Percentiles rank a stretch among this genome's conserved stretches.
Conservation (phyloP, 2,113 vertebrate genomes). For the Ursus arctos region DNA sequence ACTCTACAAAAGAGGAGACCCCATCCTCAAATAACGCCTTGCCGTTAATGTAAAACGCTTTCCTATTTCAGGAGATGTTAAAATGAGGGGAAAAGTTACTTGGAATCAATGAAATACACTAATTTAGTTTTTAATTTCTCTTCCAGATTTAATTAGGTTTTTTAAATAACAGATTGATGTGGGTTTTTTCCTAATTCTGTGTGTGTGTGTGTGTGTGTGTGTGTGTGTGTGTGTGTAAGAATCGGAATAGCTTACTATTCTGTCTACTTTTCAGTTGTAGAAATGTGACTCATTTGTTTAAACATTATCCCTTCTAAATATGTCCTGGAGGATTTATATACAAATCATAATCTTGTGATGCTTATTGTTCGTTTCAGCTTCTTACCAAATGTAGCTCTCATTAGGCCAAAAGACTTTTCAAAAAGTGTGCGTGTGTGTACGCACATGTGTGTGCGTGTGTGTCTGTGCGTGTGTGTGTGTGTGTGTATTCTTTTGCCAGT, state of each 20-base stretch:
- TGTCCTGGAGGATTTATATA: background rate
- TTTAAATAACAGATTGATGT: background rate
- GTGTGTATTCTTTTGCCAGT: background rate
- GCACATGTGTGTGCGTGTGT: background rate
- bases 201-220: conserved; percentile 33
- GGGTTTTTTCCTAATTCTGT: background rate
- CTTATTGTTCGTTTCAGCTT: conserved; percentile 53
- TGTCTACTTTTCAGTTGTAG: background rate
- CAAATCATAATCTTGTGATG: background rate
- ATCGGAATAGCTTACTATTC: background rate
- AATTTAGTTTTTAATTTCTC: conserved; percentile 10
- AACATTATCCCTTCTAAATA: conserved; percentile 17
- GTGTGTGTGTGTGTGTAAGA: background rate
- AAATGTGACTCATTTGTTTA: conserved; percentile 28
- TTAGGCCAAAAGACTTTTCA: background rate
- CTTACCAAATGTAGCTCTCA: background rate
- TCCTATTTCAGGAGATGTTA: background rate
- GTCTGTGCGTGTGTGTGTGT: background rate
- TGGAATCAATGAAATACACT: background rate
- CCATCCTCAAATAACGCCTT: background rate
- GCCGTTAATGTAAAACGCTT: background rate
- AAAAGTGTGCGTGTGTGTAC: background rate
- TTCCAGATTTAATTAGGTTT: conserved; percentile 3
- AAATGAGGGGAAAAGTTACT: background rate
- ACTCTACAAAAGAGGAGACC: background rate